phyloP scores from a whole-genome alignment of 2,888 invertebrate genomes.

The Aphodius sticticus region DNA sequence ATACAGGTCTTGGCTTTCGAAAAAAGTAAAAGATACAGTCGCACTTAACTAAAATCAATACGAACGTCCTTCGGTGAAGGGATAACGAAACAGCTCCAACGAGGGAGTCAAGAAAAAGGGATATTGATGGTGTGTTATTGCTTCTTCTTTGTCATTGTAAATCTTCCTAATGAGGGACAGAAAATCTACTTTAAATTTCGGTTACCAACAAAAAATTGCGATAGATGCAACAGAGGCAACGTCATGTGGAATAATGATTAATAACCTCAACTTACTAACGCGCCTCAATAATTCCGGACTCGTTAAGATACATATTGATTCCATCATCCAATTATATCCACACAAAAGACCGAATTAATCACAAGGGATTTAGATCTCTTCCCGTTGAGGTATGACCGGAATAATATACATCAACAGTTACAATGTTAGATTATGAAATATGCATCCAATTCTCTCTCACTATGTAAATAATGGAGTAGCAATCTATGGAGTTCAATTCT shows the following conservation, averaged over 20 bases:
- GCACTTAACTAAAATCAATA: background rate
- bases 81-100: background rate
- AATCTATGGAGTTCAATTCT: background rate
- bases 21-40: background rate
- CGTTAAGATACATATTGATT: background rate
- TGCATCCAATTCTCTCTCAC: background rate
- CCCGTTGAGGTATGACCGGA: background rate
- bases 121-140: constrained; percentile 4
- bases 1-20: background rate
- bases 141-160: background rate
- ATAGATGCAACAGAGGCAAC: too few relatives aligned
- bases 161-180: background rate
- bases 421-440: background rate
- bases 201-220: too few relatives aligned
- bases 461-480: background rate
- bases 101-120: background rate
- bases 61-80: background rate
- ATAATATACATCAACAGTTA: background rate
- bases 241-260: background rate
- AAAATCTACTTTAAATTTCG: background rate
- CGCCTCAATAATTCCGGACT: background rate
- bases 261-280: background rate
- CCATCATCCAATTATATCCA: background rate
- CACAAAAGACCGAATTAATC: background rate
- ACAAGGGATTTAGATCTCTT: background rate